Percentiles rank a stretch among this genome's conserved stretches.
phyloP scores from a whole-genome alignment of 2,888 invertebrate species.

The Andrena camellia region DNA sequence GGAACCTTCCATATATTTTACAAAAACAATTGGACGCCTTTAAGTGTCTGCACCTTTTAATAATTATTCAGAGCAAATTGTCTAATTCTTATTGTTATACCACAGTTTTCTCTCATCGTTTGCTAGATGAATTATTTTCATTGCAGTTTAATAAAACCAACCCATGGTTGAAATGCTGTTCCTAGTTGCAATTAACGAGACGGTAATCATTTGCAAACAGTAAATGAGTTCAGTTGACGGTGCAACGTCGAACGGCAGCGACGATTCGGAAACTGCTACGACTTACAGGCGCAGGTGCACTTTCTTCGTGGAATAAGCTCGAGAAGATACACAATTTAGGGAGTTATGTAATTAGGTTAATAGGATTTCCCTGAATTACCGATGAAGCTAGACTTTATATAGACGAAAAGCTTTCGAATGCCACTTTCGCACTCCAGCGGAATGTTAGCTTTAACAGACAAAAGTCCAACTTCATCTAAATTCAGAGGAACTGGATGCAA shows the following conservation, averaged over 20 bases:
- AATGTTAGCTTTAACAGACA: slow-evolving; percentile 26
- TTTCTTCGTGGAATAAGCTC: slow-evolving; percentile 27
- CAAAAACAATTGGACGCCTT: too few relatives aligned
- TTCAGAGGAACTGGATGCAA: neutral
- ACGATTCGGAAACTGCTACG: slow-evolving; percentile 7
- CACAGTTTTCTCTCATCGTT: too few relatives aligned
- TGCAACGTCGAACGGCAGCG: neutral
- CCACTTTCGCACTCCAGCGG: slow-evolving; percentile 23
- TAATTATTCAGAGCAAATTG: too few relatives aligned
- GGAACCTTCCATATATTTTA: too few relatives aligned
- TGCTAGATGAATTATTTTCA: too few relatives aligned
- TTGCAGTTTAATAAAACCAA: too few relatives aligned
- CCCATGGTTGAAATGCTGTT: too few relatives aligned
- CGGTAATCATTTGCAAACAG: neutral
- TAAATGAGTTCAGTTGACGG: neutral
- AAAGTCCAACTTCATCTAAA: slow-evolving; percentile 31
- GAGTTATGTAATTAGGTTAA: slow-evolving; percentile 51
- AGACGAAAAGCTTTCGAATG: slow-evolving; percentile 32
- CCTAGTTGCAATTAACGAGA: too few relatives aligned
- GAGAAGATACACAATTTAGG: slow-evolving; percentile 38
- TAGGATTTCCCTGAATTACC: slow-evolving; percentile 44
- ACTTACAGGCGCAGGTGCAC: slow-evolving; percentile 32
- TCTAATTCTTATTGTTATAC: too few relatives aligned
- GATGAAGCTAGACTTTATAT: slow-evolving; percentile 34
- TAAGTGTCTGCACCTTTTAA: too few relatives aligned